Base-by-base conservation (phyloP, 2,888 invertebrate species). In the Dasypogon diadema region DNA sequence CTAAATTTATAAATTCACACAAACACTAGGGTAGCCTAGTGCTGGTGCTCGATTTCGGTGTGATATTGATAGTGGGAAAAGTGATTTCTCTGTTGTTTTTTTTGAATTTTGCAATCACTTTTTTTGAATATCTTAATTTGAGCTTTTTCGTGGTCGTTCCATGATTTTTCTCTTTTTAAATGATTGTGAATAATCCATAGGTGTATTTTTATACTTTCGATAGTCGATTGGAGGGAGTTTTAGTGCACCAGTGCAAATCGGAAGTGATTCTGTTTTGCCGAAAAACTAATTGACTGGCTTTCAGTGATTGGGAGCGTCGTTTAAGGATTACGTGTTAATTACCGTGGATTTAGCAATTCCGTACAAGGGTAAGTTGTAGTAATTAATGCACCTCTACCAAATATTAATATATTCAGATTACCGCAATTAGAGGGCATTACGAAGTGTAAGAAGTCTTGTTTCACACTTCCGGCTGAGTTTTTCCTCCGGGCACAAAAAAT, bases 1-100 rank as follows among this genome's bases (percentile, higher is more conserved):
- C 68, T 68, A 68, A 68, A 68, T 48, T 68, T 68, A 68, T 65
- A 65, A 48, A 51, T 68, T 48, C 58, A 55, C 55, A 21, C 46
- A 14, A 30, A 48, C 48, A 12, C 55, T 18, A 55, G 18, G 2
- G 22, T 18, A 10, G 22, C 4, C 24, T 34, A 30, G 26, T 58
- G 26, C 58, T 58, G 16, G 58, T 58, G 58, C 26, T 58, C 58
- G 16, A 24, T 26, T 3, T 30, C 26, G 26, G 12, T 3, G 6
- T 26, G 58, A 58, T 16, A 37, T 48, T 16, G 37, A 63, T 18
- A 16, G 63, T 37, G 34, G 16, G 63, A 21, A 63, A 63, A 42
- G 37, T 37, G 42, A 42, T 21, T 21, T 37, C 18, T 22, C 18
- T 42, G 34, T 42, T 21, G 2, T 10, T 12, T 21, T n/a, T 42